phyloP scores from a whole-genome alignment of 2,888 invertebrate species.

The Sesamia inferens region DNA sequence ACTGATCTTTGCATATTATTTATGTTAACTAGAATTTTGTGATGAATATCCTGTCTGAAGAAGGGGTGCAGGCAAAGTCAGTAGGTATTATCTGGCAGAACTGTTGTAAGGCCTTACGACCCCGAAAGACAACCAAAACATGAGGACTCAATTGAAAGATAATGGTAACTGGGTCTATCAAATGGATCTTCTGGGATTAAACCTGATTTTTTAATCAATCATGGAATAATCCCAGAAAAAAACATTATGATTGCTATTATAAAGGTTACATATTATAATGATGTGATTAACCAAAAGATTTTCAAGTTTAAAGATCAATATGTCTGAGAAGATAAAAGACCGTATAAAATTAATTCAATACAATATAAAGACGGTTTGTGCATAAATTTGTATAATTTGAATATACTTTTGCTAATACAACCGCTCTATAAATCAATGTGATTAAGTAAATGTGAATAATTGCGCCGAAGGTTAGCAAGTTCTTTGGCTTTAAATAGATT shows the following conservation, averaged over 20 bases:
- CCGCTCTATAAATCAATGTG: neutral
- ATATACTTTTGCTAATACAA: neutral
- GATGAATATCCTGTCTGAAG: neutral
- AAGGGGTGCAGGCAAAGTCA: neutral
- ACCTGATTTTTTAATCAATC: too few relatives aligned
- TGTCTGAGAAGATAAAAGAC: neutral
- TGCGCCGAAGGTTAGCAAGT: constrained; percentile 36
- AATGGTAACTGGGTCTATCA: too few relatives aligned
- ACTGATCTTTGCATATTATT: constrained; percentile 8
- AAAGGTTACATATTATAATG: neutral
- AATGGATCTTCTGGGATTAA: too few relatives aligned
- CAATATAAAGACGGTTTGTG: neutral
- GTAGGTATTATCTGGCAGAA: neutral
- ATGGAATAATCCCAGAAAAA: too few relatives aligned
- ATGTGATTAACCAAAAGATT: neutral
- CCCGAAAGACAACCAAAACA: neutral
- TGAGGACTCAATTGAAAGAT: too few relatives aligned
- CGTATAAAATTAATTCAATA: neutral
- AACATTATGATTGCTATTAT: too few relatives aligned
- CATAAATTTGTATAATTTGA: neutral
- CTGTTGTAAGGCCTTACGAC: neutral
- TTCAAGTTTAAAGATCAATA: neutral
- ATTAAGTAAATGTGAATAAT: constrained; percentile 10
- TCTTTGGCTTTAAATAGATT: constrained; percentile 1
- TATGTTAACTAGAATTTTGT: neutral